Percentiles rank a stretch among this genome's conserved stretches.
Evolutionary conservation across 2,797 vertebrate species (phyloP).

Genomic region (Sebastes ruberrimus): DNA sequence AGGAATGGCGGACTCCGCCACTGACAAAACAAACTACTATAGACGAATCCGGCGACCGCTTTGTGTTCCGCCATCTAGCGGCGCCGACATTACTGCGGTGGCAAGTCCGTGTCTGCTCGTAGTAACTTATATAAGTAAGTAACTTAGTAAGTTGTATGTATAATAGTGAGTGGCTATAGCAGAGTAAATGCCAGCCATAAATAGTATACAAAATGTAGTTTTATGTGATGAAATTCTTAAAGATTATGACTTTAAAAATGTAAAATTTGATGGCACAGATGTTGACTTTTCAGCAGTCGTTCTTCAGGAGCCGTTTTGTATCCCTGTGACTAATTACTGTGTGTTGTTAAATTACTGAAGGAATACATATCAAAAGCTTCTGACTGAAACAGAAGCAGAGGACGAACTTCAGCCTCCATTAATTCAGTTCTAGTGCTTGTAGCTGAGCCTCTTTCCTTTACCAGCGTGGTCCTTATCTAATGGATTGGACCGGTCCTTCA

Average conservation of each 20-base stretch:
- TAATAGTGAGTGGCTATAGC: not conserved
- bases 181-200: not conserved
- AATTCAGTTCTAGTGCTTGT: conserved; percentile 2
- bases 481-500: conserved; percentile 36
- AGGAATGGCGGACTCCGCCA: not conserved
- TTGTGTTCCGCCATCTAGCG: not conserved
- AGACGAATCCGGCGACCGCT: too few species aligned
- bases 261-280: not conserved
- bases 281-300: not conserved
- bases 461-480: conserved; percentile 33
- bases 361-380: not conserved
- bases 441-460: conserved; percentile 15
- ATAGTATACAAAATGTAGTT: not conserved
- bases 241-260: not conserved
- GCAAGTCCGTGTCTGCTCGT: too few species aligned
- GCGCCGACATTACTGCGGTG: too few species aligned
- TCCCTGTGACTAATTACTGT: not conserved
- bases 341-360: not conserved
- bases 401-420: conserved; percentile 13
- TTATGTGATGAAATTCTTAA: not conserved
- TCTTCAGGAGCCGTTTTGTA: not conserved
- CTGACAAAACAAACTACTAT: too few species aligned
- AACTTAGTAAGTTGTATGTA: too few species aligned
- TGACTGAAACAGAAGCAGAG: not conserved
- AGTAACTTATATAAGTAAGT: too few species aligned